Percentiles rank a stretch among this genome's conserved stretches.
Conservation (phyloP, 2,888 invertebrate species). For the Calliopum simillimum region DNA sequence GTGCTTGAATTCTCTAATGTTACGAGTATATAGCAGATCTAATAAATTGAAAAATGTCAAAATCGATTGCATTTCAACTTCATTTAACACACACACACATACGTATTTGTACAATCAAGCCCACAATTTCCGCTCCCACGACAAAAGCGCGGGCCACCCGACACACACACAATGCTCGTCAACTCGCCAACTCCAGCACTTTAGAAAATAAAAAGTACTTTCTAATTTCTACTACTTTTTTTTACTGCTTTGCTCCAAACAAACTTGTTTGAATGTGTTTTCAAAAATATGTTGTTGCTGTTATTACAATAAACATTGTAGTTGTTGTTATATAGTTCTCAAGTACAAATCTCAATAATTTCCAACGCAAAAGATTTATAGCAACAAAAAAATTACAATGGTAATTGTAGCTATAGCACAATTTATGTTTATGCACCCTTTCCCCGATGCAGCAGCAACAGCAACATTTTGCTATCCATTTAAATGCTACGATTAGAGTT, state of each 20-base stretch:
- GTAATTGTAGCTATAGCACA: background rate
- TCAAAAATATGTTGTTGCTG: background rate
- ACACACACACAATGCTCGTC: background rate
- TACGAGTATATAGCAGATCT: too few relatives aligned
- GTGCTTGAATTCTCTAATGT: too few relatives aligned
- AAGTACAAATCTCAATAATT: slow-evolving; percentile 22
- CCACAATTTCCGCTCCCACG: slow-evolving; percentile 25
- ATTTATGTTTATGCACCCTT: slow-evolving; percentile 17
- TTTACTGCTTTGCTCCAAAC: background rate
- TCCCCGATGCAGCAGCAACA: background rate
- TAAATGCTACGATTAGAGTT: slow-evolving; percentile 10
- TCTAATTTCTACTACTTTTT: slow-evolving; percentile 26
- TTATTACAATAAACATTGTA: slow-evolving; percentile 14
- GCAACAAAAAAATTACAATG: background rate
- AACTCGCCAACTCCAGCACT: too few relatives aligned
- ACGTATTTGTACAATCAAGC: background rate
- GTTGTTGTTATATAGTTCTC: slow-evolving; percentile 3
- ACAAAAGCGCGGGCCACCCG: background rate
- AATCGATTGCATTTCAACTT: too few relatives aligned
- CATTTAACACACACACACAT: too few relatives aligned
- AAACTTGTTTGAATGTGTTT: slow-evolving; percentile 9
- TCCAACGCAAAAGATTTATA: slow-evolving; percentile 21
- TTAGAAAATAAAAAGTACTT: slow-evolving; percentile 6
- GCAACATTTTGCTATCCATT: background rate
- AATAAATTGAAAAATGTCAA: too few relatives aligned